Evolutionary conservation across 2,888 invertebrate genomes (phyloP), one percentile per base, ranked within the genome.

Genomic region (Cremastinae sp.): DNA sequence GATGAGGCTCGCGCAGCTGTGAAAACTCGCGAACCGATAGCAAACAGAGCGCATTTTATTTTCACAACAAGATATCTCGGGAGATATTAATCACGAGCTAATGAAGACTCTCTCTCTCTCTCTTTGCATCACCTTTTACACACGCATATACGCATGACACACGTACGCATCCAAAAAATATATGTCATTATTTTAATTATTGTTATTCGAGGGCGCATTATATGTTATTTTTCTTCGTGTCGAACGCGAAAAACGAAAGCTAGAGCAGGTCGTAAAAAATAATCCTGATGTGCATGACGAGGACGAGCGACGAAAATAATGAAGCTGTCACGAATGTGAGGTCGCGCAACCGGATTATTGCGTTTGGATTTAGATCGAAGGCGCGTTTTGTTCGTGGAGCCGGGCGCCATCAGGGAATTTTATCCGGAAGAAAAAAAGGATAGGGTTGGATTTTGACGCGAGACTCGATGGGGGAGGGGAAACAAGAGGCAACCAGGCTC

Each of bases 401-500:
- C 2, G 5, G 28, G 5, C 5, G 28, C 28, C n/a, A n/a, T n/a
- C n/a, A 5, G 28, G 28, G 28, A 28, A 28, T 28, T 28, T 28
- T 28, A 28, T 28, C 5, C 28, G 28, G 5, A 5, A 28, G 28
- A 28, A 28, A 28, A 28, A 28, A 28, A 28, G 5, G 28, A 28
- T 28, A 5, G 28, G 28, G 28, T 28, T 28, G 28, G 28, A 28
- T 2, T 28, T 28, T 41, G 7, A 45, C 12, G 36, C 59, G 22
- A 34, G 49, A n/a, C n/a, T 34, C 34, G 65, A 64, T 74, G 18
- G 51, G 12, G 47, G 28, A 49, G 59, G 65, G 49, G 38, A 59
- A 66, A 51, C 61, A 66, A 66, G 62, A 74, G 62, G 20, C 12
- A 12, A 34, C n/a, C 43, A 81, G 85, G 86, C 89, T 89, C 89